Evolutionary conservation across 2,888 invertebrate genomes (phyloP).

Genomic region (Zelleria hepariella): DNA sequence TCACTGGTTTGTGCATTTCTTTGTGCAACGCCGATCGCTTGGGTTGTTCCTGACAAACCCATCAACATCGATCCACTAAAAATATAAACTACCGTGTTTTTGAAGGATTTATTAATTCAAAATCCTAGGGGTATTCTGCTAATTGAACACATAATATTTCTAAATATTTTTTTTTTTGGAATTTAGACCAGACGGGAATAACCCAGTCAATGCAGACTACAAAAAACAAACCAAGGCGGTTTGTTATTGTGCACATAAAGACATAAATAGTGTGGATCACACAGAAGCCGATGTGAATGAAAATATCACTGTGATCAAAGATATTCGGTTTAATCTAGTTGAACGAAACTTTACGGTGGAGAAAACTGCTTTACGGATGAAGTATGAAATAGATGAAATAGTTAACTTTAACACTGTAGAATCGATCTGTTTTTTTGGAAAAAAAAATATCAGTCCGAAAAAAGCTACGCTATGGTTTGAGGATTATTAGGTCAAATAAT

Average conservation of each 20-base stretch:
- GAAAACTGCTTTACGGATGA: neutral
- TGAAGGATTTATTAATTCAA: too few relatives aligned
- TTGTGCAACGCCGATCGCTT: conserved; percentile 36
- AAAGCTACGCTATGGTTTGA: too few relatives aligned
- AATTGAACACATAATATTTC: too few relatives aligned
- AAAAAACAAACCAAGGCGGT: neutral
- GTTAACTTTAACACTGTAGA: too few relatives aligned
- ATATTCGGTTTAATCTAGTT: neutral
- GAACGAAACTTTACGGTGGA: neutral
- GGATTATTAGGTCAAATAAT: too few relatives aligned
- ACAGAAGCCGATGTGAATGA: neutral
- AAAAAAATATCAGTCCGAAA: too few relatives aligned
- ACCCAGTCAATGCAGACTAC: neutral
- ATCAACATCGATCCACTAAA: neutral
- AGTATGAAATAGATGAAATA: too few relatives aligned
- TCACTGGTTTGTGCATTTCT: conserved; percentile 39
- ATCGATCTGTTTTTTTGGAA: too few relatives aligned
- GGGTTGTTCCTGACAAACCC: neutral
- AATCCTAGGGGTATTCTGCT: too few relatives aligned
- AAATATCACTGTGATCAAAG: conserved; percentile 1
- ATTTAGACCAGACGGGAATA: neutral
- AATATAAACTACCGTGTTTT: neutral
- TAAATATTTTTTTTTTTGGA: too few relatives aligned
- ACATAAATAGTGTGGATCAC: neutral
- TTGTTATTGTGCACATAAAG: neutral